These are phyloP conservation scores for Trilocha varians DNA, from an alignment of 2,888 invertebrate species.

Conservation along the genomic window DNA sequence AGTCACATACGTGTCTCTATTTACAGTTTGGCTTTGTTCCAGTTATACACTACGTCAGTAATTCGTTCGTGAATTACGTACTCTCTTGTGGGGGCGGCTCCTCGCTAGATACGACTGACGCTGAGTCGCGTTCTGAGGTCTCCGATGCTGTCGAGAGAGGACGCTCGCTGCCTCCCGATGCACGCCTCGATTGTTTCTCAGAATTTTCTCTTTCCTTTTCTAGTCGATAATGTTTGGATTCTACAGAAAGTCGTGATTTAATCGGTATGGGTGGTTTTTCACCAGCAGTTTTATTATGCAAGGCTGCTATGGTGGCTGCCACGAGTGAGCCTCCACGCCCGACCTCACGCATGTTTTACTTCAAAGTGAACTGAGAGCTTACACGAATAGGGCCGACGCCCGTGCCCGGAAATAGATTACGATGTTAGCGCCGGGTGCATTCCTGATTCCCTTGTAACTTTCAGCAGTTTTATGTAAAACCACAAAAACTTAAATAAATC, in stretches of 20 bases:
- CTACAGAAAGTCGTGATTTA: constrained; percentile 40
- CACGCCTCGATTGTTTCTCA: constrained; percentile 40
- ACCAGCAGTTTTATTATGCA: constrained; percentile 56
- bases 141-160: constrained; percentile 65
- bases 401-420: constrained; percentile 68
- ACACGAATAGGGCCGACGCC: constrained; percentile 59
- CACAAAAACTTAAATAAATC: too few relatives aligned
- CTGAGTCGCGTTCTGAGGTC: constrained; percentile 62
- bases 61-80: constrained; percentile 64
- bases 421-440: constrained; percentile 57
- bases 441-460: too few relatives aligned
- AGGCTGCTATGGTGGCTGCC: constrained; percentile 70
- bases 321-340: constrained; percentile 74
- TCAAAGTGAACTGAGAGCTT: constrained; percentile 60
- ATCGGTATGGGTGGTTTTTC: constrained; percentile 39
- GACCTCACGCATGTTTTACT: constrained; percentile 70
- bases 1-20: constrained; percentile 66
- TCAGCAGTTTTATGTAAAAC: too few relatives aligned
- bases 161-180: constrained; percentile 58
- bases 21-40: constrained; percentile 68
- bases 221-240: constrained; percentile 38
- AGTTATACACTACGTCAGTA: constrained; percentile 62
- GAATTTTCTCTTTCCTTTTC: constrained; percentile 33
- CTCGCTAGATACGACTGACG: constrained; percentile 68
- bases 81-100: constrained; percentile 64